phyloP scores from a whole-genome alignment of 1,140 invertebrate species.

The Drosophila bocki region DNA sequence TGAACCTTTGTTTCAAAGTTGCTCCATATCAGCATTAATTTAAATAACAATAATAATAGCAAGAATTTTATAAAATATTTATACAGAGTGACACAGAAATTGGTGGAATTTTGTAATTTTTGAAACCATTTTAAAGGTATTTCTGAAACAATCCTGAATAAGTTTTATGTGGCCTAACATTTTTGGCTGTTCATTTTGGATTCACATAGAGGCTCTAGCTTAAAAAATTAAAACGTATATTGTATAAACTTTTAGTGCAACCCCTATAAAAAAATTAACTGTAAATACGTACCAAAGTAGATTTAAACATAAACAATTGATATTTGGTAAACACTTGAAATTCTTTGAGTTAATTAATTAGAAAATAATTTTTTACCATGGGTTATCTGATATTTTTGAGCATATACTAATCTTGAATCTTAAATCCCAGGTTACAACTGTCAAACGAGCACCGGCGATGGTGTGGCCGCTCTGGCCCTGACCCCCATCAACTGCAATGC shows the following conservation, averaged over 20 bases:
- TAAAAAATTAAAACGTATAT: background rate
- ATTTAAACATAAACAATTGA: conserved; percentile 12
- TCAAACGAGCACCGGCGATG: conserved; percentile 65
- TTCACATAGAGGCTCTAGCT: conserved; percentile 1
- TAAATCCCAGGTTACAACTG: conserved; percentile 75
- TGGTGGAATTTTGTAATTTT: background rate
- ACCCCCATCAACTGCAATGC: conserved; percentile 74
- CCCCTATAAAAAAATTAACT: conserved; percentile 44
- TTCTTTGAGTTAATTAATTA: background rate
- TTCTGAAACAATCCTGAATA: background rate
- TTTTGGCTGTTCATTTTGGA: background rate
- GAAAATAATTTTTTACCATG: background rate
- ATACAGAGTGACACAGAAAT: too few relatives aligned
- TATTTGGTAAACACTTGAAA: conserved; percentile 28
- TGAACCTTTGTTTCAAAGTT: background rate
- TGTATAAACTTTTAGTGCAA: conserved; percentile 57
- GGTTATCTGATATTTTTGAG: background rate
- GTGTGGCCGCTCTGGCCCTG: conserved; percentile 57
- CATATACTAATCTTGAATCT: background rate
- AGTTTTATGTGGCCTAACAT: background rate
- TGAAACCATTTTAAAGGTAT: too few relatives aligned
- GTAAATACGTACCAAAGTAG: conserved; percentile 59
- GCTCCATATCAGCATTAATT: background rate
- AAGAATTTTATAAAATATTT: background rate
- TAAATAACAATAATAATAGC: too few relatives aligned